Evolutionary conservation across 2,113 vertebrate species (phyloP).

Genomic region (Nothobranchius furzeri): DNA sequence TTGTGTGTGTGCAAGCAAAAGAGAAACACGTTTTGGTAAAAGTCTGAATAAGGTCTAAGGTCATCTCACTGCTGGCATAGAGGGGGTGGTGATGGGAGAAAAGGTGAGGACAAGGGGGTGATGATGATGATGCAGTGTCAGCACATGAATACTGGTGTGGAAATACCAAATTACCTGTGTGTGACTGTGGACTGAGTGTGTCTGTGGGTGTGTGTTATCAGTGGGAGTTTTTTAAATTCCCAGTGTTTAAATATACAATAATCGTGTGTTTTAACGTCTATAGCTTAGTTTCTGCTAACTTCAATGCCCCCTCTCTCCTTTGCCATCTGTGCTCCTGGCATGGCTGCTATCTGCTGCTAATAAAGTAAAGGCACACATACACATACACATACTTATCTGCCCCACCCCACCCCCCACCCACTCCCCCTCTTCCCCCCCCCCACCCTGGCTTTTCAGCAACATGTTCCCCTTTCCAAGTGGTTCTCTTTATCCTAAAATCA

Average conservation of each 20-base stretch:
- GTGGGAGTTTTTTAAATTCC: neutral
- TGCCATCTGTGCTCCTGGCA: constrained; percentile 72
- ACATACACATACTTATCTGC: neutral
- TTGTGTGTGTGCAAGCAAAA: neutral
- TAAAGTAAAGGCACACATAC: constrained; percentile 40
- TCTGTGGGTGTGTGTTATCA: constrained; percentile 4
- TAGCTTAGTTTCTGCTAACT: constrained; percentile 46
- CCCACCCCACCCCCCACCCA: constrained; percentile 5
- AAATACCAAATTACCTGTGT: constrained; percentile 1
- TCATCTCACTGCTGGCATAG: constrained; percentile 2
- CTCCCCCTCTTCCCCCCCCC: no score
- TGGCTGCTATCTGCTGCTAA: constrained; percentile 50
- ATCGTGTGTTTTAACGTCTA: constrained; percentile 10
- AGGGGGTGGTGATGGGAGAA: neutral
- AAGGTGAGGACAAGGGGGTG: neutral
- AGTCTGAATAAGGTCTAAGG: constrained; percentile 18
- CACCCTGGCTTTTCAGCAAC: constrained; percentile 13
- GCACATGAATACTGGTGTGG: constrained; percentile 17
- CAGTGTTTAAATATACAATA: no score
- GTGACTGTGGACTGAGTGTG: constrained; percentile 7
- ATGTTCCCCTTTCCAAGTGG: constrained; percentile 3
- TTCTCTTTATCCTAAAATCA: constrained; percentile 13
- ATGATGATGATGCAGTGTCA: constrained; percentile 42
- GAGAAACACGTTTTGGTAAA: no score
- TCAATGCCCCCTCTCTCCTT: constrained; percentile 38